Evolutionary conservation across 2,888 invertebrate species (phyloP), one percentile per base, ranked within the genome.

Genomic region (Willowsia nigromaculata): DNA sequence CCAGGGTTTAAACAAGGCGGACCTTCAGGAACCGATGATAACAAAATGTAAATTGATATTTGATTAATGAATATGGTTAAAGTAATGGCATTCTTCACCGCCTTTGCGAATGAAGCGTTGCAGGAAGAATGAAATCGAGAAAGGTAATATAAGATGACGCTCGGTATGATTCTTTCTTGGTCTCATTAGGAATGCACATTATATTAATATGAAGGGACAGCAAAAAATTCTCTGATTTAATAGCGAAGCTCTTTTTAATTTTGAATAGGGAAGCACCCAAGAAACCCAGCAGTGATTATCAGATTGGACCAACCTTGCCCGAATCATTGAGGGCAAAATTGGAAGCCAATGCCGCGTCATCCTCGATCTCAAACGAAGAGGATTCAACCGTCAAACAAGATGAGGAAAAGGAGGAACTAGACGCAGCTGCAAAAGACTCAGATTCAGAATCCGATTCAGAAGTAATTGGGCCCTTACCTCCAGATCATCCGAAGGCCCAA

Each of bases 391-490:
- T 4, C 37, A 33, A n/a, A 2, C 4, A 4, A 6, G 18, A n/a
- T 11, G 7, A 9, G 15, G 76, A 47, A 18, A 9, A 50, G 47
- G 76, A 27, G 62, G 13, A 7, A 62, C 13, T 30, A 33, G n/a
- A 6, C n/a, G n/a, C n/a, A n/a, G n/a, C n/a, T n/a, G n/a, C n/a
- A 6, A 68, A 74, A 13, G 25, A 87, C 1, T 81, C 81, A 7
- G 82, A 68, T 76, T 68, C 74, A 22, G 91, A 88, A 6, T 90
- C 90, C 5, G 89, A 84, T 22, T 80, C 84, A 0, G 85, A 90
- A 4, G 71, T 85, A 11, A 90, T 91, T 74, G 91, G 91, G 11
- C 91, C 91, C n/a, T 59, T 91, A 9, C 91, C 90, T 18, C 91
- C 91, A n/a, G 91, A 91, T 62, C 91, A 91, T 59, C 91, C 91